These are phyloP conservation scores for Stichodactyla mertensii DNA, from an alignment of 64 coral and sea anemone genomes.

Conservation along the genomic window DNA sequence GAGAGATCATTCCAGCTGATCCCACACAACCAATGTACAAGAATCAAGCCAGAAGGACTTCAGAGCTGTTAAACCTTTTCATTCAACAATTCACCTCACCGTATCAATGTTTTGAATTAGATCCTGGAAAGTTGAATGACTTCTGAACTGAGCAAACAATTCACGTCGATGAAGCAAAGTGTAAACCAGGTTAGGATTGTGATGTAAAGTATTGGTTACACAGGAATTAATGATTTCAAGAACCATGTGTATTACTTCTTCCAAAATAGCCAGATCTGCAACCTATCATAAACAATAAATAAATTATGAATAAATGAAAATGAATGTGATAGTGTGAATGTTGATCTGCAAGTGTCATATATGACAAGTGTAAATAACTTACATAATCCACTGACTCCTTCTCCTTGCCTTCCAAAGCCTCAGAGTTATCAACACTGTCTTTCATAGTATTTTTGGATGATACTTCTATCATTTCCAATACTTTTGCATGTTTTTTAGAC, in stretches of 20 bases:
- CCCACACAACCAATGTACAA: too few relatives aligned
- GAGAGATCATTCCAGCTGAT: too few relatives aligned
- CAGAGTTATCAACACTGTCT: slow-evolving; percentile 22
- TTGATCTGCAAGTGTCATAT: too few relatives aligned
- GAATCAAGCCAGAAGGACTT: too few relatives aligned
- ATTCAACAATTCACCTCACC: slow-evolving; percentile 33
- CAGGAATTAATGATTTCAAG: slow-evolving; percentile 97
- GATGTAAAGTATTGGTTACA: slow-evolving; percentile 95
- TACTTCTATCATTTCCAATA: slow-evolving; percentile 75
- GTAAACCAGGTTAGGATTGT: slow-evolving; percentile 98
- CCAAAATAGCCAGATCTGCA: slow-evolving; percentile 91
- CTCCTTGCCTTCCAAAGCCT: slow-evolving; percentile 3
- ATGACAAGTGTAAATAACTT: neutral
- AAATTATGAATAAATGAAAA: neutral
- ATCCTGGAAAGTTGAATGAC: slow-evolving; percentile 89
- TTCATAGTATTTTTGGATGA: neutral
- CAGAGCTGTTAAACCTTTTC: too few relatives aligned
- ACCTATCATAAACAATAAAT: slow-evolving; percentile 29
- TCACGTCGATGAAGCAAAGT: slow-evolving; percentile 87
- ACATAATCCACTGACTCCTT: slow-evolving; percentile 33
- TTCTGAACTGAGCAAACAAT: slow-evolving; percentile 96
- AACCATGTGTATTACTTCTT: slow-evolving; percentile 98
- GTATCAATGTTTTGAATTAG: slow-evolving; percentile 99
- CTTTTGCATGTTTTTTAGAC: slow-evolving; percentile 90
- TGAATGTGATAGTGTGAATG: too few relatives aligned